Evolutionary conservation across 2,113 vertebrate genomes (phyloP).

Genomic region (Tyto alba): DNA sequence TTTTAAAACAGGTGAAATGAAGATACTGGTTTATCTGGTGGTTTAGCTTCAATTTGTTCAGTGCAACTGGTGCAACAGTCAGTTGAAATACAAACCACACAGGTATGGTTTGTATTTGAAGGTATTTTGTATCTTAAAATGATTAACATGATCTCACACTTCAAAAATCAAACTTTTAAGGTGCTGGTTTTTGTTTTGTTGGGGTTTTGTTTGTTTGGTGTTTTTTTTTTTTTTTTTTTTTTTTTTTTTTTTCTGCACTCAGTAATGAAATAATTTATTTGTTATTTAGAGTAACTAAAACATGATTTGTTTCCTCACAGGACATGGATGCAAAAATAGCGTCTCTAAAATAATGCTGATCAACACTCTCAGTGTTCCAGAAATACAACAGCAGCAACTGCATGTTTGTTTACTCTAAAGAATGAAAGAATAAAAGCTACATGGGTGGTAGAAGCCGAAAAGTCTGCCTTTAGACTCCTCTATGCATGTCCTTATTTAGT

Average conservation of each 20-base stretch:
- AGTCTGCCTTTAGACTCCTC: not conserved
- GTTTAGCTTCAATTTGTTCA: not conserved
- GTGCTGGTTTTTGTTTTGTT: too few species aligned
- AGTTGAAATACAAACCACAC: not conserved
- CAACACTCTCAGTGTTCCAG: not conserved
- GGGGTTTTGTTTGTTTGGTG: too few species aligned
- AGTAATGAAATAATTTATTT: not conserved
- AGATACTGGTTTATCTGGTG: not conserved
- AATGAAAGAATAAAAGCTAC: not conserved
- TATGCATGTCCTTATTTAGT: not conserved
- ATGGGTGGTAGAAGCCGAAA: not conserved
- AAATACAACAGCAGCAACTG: not conserved
- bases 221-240: too few species aligned
- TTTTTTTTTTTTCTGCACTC: not conserved
- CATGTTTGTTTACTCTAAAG: not conserved
- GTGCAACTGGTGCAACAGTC: not conserved
- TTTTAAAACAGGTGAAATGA: not conserved
- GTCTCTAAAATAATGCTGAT: not conserved
- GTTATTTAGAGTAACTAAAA: not conserved
- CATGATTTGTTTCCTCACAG: not conserved
- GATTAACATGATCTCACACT: not conserved
- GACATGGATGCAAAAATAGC: not conserved
- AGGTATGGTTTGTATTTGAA: not conserved
- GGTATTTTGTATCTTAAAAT: not conserved
- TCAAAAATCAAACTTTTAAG: not conserved